Percentiles rank a stretch among this genome's conserved stretches.
These are phyloP conservation scores for Steromphala cineraria DNA, from an alignment of 2,888 invertebrate genomes.

Conservation along the genomic window DNA sequence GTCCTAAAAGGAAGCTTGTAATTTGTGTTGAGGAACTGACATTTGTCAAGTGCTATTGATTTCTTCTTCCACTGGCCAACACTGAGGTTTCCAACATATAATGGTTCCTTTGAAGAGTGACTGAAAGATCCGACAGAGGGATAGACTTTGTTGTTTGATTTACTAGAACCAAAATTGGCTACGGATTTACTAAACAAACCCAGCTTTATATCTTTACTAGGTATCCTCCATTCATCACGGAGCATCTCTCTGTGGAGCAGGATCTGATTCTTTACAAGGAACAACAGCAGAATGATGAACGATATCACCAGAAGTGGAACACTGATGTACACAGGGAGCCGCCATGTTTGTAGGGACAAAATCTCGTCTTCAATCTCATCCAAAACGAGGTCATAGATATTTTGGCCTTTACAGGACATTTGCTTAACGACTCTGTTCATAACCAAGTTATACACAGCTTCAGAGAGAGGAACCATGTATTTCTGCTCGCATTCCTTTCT, in stretches of 20 bases:
- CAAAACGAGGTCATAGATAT: slow-evolving; percentile 28
- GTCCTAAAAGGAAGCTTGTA: neutral
- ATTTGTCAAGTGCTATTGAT: neutral
- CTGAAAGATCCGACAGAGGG: neutral
- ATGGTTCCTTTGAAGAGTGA: neutral
- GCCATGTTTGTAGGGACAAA: slow-evolving; percentile 22
- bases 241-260: slow-evolving; percentile 10
- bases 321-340: slow-evolving; percentile 32
- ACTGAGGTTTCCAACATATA: neutral
- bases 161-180: neutral
- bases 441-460: slow-evolving; percentile 28
- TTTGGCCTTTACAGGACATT: slow-evolving; percentile 22
- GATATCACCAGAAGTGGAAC: slow-evolving; percentile 4
- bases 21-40: neutral
- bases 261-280: slow-evolving; percentile 28
- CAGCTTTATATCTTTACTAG: neutral
- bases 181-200: neutral
- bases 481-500: slow-evolving; percentile 35
- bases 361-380: slow-evolving; percentile 26
- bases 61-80: neutral
- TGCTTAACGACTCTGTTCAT: slow-evolving; percentile 23
- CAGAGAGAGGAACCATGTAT: slow-evolving; percentile 56
- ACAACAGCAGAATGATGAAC: slow-evolving; percentile 19
- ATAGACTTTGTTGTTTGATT: neutral
- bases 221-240: neutral